Percentiles rank a stretch among this genome's conserved stretches.
phyloP scores from a whole-genome alignment of 2,888 invertebrate species.

The Parasteatoda lunata region DNA sequence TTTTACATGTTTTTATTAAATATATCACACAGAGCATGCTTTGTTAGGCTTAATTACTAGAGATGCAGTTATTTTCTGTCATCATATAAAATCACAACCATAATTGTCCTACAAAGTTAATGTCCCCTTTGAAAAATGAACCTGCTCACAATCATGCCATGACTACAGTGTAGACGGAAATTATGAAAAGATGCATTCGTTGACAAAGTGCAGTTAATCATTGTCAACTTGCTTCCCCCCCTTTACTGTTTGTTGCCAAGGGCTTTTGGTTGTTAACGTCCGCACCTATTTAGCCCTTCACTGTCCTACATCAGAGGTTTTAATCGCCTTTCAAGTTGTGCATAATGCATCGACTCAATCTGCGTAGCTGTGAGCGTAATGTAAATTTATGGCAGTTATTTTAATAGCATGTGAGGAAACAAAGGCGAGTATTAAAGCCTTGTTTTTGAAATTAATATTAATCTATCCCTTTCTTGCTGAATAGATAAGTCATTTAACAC shows the following conservation, averaged over 20 bases:
- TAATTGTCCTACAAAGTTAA: conserved; percentile 1
- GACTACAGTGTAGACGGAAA: conserved; percentile 31
- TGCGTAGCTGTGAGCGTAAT: background rate
- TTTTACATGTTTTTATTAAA: too few relatives aligned
- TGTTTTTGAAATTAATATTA: too few relatives aligned
- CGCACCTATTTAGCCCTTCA: background rate
- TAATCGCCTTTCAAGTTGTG: conserved; percentile 30
- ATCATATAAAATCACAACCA: background rate
- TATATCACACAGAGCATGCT: too few relatives aligned
- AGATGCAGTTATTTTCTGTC: background rate
- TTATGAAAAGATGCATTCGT: conserved; percentile 34
- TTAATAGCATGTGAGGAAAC: background rate
- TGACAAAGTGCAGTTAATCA: conserved; percentile 49
- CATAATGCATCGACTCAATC: background rate
- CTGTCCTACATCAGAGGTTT: conserved; percentile 8
- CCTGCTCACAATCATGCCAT: background rate
- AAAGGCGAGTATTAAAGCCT: too few relatives aligned
- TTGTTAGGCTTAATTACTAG: too few relatives aligned
- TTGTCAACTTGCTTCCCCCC: conserved; percentile 33
- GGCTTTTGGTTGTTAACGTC: conserved; percentile 8
- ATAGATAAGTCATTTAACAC: too few relatives aligned
- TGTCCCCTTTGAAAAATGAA: conserved; percentile 18
- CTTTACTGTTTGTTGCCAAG: conserved; percentile 4
- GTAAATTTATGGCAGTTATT: background rate
- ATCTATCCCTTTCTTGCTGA: too few relatives aligned